Conservation (phyloP, 2,888 invertebrate genomes). For the Melipona beecheii region DNA sequence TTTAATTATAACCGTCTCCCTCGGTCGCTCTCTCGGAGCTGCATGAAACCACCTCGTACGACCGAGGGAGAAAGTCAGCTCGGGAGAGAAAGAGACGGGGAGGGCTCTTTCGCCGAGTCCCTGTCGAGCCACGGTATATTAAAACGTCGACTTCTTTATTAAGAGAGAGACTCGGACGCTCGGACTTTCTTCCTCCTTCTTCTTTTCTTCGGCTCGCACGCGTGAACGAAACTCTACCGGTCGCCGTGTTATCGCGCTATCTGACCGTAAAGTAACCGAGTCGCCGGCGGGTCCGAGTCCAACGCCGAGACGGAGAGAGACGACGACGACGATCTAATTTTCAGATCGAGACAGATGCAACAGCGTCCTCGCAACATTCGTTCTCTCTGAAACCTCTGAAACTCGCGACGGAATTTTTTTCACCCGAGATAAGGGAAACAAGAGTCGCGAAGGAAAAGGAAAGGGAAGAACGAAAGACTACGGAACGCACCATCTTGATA, state of each 20-base stretch:
- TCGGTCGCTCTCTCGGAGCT: conserved; percentile 51
- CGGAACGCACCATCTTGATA: conserved; percentile 33
- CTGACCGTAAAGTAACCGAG: conserved; percentile 56
- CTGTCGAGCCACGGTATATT: conserved; percentile 79
- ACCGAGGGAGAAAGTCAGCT: conserved; percentile 29
- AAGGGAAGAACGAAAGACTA: neutral
- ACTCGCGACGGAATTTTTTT: neutral
- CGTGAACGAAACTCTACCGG: conserved; percentile 43
- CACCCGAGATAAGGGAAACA: neutral
- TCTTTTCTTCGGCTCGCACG: conserved; percentile 42
- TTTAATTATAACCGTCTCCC: conserved; percentile 80
- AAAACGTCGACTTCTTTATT: conserved; percentile 83
- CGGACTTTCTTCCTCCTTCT: conserved; percentile 50
- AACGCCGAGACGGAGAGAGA: conserved; percentile 11
- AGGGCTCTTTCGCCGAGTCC: conserved; percentile 67
- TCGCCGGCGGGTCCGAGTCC: conserved; percentile 56
- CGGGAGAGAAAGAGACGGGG: conserved; percentile 10
- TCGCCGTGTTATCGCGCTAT: conserved; percentile 55
- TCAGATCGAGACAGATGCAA: conserved; percentile 30
- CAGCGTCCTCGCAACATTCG: neutral
- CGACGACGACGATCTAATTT: conserved; percentile 58
- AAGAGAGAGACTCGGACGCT: conserved; percentile 70
- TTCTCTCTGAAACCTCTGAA: neutral
- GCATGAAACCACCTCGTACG: conserved; percentile 42
- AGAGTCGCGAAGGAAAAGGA: too few relatives aligned